Percentiles rank a stretch among this genome's conserved stretches.
These are phyloP conservation scores for Nematopogon swammerdamellus DNA, from an alignment of 2,888 invertebrate species.

Conservation along the genomic window DNA sequence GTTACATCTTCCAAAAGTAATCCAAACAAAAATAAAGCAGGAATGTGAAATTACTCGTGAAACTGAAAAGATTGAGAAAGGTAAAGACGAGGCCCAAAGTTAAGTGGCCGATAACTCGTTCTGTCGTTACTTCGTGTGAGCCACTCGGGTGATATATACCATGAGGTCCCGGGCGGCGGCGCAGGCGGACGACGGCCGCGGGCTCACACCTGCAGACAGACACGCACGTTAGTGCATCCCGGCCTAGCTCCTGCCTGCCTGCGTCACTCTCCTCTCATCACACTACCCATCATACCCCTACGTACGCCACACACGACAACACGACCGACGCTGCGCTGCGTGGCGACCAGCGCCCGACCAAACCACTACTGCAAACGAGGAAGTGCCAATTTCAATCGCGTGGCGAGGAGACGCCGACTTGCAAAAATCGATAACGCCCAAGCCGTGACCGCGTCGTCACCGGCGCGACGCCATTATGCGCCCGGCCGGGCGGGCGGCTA, in stretches of 20 bases:
- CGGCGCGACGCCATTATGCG: neutral
- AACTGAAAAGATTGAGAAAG: slow-evolving; percentile 54
- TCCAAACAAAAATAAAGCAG: slow-evolving; percentile 39
- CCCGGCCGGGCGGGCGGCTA: neutral
- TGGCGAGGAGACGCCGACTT: neutral
- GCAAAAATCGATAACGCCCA: neutral
- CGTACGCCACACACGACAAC: too few relatives aligned
- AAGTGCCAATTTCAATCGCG: neutral
- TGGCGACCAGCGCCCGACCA: slow-evolving; percentile 13
- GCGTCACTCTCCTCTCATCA: slow-evolving; percentile 7
- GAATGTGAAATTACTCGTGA: slow-evolving; percentile 38
- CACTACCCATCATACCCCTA: neutral
- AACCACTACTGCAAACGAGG: neutral
- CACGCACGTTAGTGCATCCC: slow-evolving; percentile 42
- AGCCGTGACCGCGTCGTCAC: neutral
- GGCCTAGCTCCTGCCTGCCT: neutral
- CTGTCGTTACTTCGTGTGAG: slow-evolving; percentile 56
- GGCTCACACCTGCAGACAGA: slow-evolving; percentile 50
- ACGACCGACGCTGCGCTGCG: slow-evolving; percentile 14
- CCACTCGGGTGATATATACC: slow-evolving; percentile 49
- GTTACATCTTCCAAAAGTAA: slow-evolving; percentile 38
- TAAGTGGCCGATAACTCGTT: slow-evolving; percentile 54
- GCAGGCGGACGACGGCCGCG: slow-evolving; percentile 44
- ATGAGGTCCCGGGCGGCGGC: slow-evolving; percentile 49
- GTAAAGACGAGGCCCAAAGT: slow-evolving; percentile 50